Evolutionary conservation across 1,140 invertebrate species (phyloP), one percentile per base, ranked within the genome.

Genomic region (Hypsibius dujardini): DNA sequence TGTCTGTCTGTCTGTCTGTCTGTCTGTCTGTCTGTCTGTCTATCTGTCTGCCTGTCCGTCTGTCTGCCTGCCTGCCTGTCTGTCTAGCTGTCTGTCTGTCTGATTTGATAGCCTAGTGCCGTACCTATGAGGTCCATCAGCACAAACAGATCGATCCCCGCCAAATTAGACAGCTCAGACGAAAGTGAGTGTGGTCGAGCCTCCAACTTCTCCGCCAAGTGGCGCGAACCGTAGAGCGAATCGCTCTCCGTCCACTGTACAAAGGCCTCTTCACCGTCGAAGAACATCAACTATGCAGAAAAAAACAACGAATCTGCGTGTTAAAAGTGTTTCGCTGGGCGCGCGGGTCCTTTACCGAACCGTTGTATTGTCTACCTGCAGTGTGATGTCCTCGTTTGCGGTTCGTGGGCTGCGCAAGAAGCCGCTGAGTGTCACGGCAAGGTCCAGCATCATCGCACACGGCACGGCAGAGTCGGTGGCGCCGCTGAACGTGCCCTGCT

Each of bases 251-350:
- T 85, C 95, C 95, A 98, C 45, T 85, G 76, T 15, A 84, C 73
- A 79, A 97, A 97, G 1, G 95, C 95, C 83, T 98, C 95, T 81
- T 98, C 95, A 0, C 95, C 95, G 78, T 98, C 95, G 76, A 98
- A 94, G 80, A 98, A 98, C 73, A 98, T 82, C 62, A 97, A 85
- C 84, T 93, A 92, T 1, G 98, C 81, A 72, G 90, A 91, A 0
- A 93, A 28, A 28, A 28, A 28, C 28, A 28, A 28, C 28, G 28
- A 28, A 28, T 28, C 28, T 28, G 28, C 28, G 28, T 28, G 28
- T 28, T 28, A 28, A 28, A 28, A 28, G 28, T 28, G 28, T 28
- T 28, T 28, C 28, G 28, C 28, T 28, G 28, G 28, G 28, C 28
- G 28, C 28, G 28, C 28, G 28, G 28, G 28, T 28, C 28, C 28